phyloP scores from a whole-genome alignment of 2,888 invertebrate species.

The Tetrapedia diversipes region DNA sequence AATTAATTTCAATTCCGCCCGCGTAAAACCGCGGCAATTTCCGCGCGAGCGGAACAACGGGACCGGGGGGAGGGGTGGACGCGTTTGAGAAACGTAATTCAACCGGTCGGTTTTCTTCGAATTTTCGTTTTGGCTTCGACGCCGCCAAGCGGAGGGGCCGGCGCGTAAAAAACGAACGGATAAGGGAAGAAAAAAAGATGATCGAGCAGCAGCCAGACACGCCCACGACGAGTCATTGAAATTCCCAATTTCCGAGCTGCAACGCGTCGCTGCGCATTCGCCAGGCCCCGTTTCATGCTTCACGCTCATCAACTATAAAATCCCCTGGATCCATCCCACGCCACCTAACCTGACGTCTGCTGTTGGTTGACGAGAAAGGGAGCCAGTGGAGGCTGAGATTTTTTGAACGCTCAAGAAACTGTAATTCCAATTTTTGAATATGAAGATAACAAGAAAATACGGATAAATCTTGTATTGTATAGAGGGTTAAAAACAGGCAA shows the following conservation, averaged over 20 bases:
- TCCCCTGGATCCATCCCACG: conserved; percentile 59
- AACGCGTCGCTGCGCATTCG: conserved; percentile 60
- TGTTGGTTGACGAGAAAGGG: background rate
- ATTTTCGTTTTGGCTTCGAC: background rate
- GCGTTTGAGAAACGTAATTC: conserved; percentile 1
- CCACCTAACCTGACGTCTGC: conserved; percentile 35
- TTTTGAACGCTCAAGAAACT: too few species aligned
- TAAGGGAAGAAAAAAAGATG: too few species aligned
- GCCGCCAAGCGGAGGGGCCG: background rate
- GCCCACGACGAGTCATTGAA: conserved; percentile 62
- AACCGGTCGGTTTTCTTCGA: conserved; percentile 7
- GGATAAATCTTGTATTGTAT: too few species aligned
- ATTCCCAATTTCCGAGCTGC: conserved; percentile 60
- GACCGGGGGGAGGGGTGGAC: background rate
- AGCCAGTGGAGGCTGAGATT: background rate
- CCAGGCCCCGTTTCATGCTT: conserved; percentile 67
- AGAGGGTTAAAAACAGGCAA: too few species aligned
- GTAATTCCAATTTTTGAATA: too few species aligned
- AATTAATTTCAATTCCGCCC: conserved; percentile 8
- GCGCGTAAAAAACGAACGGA: conserved; percentile 19
- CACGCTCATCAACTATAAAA: conserved; percentile 71
- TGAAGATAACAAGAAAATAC: too few species aligned
- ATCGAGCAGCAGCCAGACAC: conserved; percentile 21
- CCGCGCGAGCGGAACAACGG: background rate
- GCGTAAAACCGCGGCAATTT: background rate